Base-by-base conservation (phyloP, 1,140 invertebrate genomes). In the Palaemon carinicauda region DNA sequence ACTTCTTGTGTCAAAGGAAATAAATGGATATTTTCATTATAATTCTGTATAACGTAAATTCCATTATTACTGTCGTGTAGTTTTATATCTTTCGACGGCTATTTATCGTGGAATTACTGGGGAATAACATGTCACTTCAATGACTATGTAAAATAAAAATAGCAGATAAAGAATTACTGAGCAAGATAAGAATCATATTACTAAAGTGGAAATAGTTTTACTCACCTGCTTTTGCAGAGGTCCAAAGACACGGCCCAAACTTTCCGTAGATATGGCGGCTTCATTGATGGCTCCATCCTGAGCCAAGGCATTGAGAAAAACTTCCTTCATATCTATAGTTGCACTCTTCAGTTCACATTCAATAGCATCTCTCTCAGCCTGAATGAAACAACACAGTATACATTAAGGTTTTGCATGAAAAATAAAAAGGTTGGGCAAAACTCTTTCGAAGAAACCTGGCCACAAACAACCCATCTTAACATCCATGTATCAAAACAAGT, bases 261-360 rank as follows among this genome's bases (percentile, higher is more conserved):
- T 94, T 89, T 95, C 94, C 1, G 94, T 93, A 0, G 96, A 96
- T 71, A 98, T 90, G 79, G 94, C 94, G 15, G 95, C 95, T 92
- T 99, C 98, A 92, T 97, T 96, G 29, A 99, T 95, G 3, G 94
- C 94, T 31, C 97, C 97, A 91, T 97, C 96, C 90, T 95, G 94
- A 14, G 95, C 94, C 87, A 99, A 92, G 1, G 97, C 96, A 69
- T 92, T 91, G 78, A 98, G 92, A 91, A 98, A 98, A 90, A 94
- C 93, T 21, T 94, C 92, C 91, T 96, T 96, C 94, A 99, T 96
- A 91, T 99, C 97, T 89, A 95, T 93, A 3, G 94, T 95, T 4
- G 95, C 93, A 41, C 94, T 95, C 91, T 98, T 98, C 0, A 99
- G 92, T 92, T 98, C 96, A 9, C 93, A 93, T 92, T 99, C 97